These are phyloP conservation scores for Nixonia krombeini DNA, from an alignment of 1,140 invertebrate genomes.

Conservation along the genomic window DNA sequence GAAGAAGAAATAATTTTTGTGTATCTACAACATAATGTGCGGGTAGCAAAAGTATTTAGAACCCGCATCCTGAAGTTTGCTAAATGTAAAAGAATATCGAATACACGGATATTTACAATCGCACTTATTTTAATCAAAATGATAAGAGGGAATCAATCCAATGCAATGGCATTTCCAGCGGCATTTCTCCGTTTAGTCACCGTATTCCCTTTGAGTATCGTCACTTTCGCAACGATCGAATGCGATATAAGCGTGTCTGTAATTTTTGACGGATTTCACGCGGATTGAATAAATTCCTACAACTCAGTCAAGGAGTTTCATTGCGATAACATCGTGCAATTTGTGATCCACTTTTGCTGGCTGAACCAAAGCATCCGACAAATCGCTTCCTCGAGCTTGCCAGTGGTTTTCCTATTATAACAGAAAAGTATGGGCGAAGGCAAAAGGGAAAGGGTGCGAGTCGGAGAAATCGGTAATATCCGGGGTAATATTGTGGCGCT, in stretches of 20 bases:
- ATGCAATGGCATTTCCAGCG: too few species aligned
- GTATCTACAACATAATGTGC: too few species aligned
- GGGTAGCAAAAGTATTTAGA: too few species aligned
- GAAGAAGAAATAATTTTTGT: too few species aligned
- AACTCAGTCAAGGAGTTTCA: slow-evolving; percentile 21
- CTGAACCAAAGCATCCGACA: slow-evolving; percentile 21
- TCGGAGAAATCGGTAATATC: slow-evolving; percentile 48
- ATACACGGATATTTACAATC: too few species aligned
- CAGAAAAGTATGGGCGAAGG: slow-evolving; percentile 36
- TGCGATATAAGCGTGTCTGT: slow-evolving; percentile 16
- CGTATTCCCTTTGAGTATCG: too few species aligned
- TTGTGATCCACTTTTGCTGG: slow-evolving; percentile 33
- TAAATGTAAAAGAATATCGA: too few species aligned
- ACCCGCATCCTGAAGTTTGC: too few species aligned
- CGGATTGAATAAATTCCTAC: slow-evolving; percentile 29
- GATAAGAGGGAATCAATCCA: too few species aligned
- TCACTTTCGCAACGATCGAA: too few species aligned
- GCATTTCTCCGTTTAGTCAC: too few species aligned
- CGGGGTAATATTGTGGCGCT: slow-evolving; percentile 43
- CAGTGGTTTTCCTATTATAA: slow-evolving; percentile 36
- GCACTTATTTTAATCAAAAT: too few species aligned
- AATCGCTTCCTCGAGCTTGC: slow-evolving; percentile 33
- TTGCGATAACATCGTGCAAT: slow-evolving; percentile 33
- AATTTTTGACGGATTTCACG: slow-evolving; percentile 22
- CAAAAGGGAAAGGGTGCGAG: slow-evolving; percentile 35